phyloP scores from a whole-genome alignment of 2,113 vertebrate genomes.

The Pluvianellus socialis region DNA sequence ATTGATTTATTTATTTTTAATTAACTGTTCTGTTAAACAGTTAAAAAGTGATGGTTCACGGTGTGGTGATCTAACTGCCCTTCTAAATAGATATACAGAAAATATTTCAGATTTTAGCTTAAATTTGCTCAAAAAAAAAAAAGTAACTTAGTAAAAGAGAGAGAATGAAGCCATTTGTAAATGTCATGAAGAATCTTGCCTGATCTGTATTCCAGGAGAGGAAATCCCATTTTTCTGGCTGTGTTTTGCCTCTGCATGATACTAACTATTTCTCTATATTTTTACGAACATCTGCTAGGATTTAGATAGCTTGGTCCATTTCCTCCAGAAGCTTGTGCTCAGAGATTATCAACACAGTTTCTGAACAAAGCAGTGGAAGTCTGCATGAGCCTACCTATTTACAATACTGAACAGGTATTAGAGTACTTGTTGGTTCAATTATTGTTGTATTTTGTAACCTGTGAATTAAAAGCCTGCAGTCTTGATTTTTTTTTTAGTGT shows the following conservation, averaged over 20 bases:
- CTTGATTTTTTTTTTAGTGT: background rate
- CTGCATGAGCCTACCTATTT: background rate
- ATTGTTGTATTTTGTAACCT: background rate
- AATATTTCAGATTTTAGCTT: background rate
- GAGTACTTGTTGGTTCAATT: background rate
- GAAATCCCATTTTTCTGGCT: background rate
- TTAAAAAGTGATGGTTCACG: background rate
- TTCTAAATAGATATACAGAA: background rate
- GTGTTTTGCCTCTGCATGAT: background rate
- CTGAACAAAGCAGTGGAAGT: background rate
- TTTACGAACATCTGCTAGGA: background rate
- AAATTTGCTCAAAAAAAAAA: background rate
- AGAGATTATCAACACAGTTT: background rate
- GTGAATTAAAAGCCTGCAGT: background rate
- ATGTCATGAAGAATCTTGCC: background rate
- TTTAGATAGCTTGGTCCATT: background rate
- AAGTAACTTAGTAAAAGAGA: background rate
- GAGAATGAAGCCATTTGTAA: background rate
- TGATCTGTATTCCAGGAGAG: background rate
- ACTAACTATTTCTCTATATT: background rate
- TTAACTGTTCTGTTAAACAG: background rate
- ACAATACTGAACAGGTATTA: background rate
- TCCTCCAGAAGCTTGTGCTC: background rate
- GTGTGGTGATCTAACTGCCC: background rate
- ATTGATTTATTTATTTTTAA: slow-evolving; percentile 56